A percentile compares a stretch with the other conserved stretches of the same genome.
phyloP scores from a whole-genome alignment of 2,888 invertebrate species.

The Lymantria dispar region DNA sequence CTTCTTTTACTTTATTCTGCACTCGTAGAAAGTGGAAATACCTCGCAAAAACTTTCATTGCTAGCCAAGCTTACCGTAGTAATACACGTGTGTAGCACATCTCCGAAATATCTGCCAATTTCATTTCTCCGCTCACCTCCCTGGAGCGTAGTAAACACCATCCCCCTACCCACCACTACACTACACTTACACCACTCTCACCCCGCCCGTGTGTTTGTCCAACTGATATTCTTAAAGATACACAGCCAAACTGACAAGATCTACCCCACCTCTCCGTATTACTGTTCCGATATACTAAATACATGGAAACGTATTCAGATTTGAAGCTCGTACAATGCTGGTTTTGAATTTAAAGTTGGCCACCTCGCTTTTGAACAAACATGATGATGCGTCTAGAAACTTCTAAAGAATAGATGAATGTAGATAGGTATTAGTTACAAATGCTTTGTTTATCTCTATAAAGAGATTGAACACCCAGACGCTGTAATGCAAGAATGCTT shows the following conservation, averaged over 20 bases:
- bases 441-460: slow-evolving; percentile 41
- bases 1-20: slow-evolving; percentile 67
- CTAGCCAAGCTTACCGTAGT: slow-evolving; percentile 62
- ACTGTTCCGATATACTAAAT: slow-evolving; percentile 21
- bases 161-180: slow-evolving; percentile 35
- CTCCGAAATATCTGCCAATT: slow-evolving; percentile 78
- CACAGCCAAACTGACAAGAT: slow-evolving; percentile 51
- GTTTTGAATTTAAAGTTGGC: slow-evolving; percentile 52
- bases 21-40: slow-evolving; percentile 68
- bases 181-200: slow-evolving; percentile 37
- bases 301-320: slow-evolving; percentile 34
- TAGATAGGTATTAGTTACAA: slow-evolving; percentile 38
- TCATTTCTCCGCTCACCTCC: slow-evolving; percentile 76
- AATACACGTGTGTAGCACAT: slow-evolving; percentile 73
- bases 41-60: slow-evolving; percentile 72
- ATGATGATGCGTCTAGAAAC: slow-evolving; percentile 68
- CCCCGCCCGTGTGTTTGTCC: slow-evolving; percentile 61
- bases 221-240: slow-evolving; percentile 72
- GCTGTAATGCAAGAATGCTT: slow-evolving; percentile 13
- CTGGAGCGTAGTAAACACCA: slow-evolving; percentile 76
- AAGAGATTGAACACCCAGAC: slow-evolving; percentile 19
- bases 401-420: slow-evolving; percentile 54
- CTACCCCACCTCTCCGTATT: slow-evolving; percentile 33
- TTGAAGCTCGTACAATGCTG: slow-evolving; percentile 45
- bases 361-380: slow-evolving; percentile 59